These are phyloP conservation scores for Scelioninae gen. 1 DNA, from an alignment of 2,888 invertebrate species.

Conservation along the genomic window DNA sequence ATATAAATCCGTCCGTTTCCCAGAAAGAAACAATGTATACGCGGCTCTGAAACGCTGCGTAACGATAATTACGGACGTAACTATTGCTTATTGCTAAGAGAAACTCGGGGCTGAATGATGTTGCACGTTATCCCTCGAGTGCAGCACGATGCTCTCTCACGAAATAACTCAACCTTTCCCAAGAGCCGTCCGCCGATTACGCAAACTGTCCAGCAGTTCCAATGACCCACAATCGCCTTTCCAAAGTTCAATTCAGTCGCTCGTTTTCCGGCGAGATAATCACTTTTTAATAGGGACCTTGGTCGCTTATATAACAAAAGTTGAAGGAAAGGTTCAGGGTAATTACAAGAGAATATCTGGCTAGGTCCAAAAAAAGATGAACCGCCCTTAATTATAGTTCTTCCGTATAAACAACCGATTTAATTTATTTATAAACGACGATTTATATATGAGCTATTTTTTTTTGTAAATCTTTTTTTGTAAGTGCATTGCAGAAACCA, in stretches of 20 bases:
- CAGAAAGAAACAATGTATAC: slow-evolving; percentile 79
- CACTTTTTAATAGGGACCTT: slow-evolving; percentile 20
- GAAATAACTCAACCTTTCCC: slow-evolving; percentile 47
- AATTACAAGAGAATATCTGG: slow-evolving; percentile 41
- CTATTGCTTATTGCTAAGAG: slow-evolving; percentile 77
- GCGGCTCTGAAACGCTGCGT: slow-evolving; percentile 75
- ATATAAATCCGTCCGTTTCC: slow-evolving; percentile 77
- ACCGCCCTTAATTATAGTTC: slow-evolving; percentile 54
- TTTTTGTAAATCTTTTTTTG: too few species aligned
- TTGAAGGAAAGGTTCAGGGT: neutral
- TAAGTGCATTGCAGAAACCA: too few species aligned
- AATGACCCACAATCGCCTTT: slow-evolving; percentile 23
- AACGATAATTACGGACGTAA: slow-evolving; percentile 80
- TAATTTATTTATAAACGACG: slow-evolving; percentile 59
- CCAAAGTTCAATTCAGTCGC: slow-evolving; percentile 17
- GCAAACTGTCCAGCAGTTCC: slow-evolving; percentile 12
- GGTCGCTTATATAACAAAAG: neutral
- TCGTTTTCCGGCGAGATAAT: slow-evolving; percentile 17
- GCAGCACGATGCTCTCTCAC: slow-evolving; percentile 46
- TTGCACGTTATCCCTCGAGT: slow-evolving; percentile 61
- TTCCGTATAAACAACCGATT: slow-evolving; percentile 55
- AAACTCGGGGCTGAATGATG: slow-evolving; percentile 69
- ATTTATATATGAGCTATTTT: too few species aligned
- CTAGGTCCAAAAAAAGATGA: slow-evolving; percentile 17
- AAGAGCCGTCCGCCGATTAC: slow-evolving; percentile 31